Evolutionary conservation across 2,888 invertebrate genomes (phyloP).

Genomic region (Heteromyza rotundicornis): DNA sequence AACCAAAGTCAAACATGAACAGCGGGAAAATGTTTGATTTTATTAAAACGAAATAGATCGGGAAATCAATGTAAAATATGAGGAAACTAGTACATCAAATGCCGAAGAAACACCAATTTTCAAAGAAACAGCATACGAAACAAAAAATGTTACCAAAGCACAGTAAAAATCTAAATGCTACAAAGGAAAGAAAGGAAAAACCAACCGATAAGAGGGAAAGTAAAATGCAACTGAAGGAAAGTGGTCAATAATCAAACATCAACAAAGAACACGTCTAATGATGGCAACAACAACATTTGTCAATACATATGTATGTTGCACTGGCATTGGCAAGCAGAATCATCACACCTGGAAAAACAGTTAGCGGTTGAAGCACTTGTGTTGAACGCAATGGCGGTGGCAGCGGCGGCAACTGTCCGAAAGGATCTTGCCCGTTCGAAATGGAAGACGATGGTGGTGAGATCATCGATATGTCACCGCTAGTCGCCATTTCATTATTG

Average conservation of each 20-base stretch:
- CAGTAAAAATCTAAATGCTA: too few relatives aligned
- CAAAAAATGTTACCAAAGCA: too few relatives aligned
- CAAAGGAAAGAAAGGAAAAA: too few relatives aligned
- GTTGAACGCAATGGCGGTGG: slow-evolving; percentile 64
- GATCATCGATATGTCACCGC: slow-evolving; percentile 64
- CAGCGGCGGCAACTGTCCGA: slow-evolving; percentile 63
- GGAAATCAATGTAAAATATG: too few relatives aligned
- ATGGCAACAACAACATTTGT: slow-evolving; percentile 17
- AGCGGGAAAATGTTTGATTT: too few relatives aligned
- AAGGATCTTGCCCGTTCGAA: slow-evolving; percentile 64
- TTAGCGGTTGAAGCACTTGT: slow-evolving; percentile 63
- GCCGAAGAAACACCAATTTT: too few relatives aligned
- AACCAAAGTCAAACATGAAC: too few relatives aligned
- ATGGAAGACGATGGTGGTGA: slow-evolving; percentile 64
- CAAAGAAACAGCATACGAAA: too few relatives aligned
- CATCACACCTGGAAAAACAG: slow-evolving; percentile 63
- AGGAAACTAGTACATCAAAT: too few relatives aligned
- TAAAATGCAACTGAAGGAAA: slow-evolving; percentile 29
- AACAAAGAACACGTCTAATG: slow-evolving; percentile 22
- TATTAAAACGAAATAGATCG: too few relatives aligned
- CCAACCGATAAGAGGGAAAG: too few relatives aligned
- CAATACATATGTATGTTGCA: background rate
- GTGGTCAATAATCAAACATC: slow-evolving; percentile 27
- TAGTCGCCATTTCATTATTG: slow-evolving; percentile 63
- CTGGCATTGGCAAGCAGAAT: slow-evolving; percentile 10